Conservation (phyloP, 2,797 vertebrate genomes). For the Mareca strepera region DNA sequence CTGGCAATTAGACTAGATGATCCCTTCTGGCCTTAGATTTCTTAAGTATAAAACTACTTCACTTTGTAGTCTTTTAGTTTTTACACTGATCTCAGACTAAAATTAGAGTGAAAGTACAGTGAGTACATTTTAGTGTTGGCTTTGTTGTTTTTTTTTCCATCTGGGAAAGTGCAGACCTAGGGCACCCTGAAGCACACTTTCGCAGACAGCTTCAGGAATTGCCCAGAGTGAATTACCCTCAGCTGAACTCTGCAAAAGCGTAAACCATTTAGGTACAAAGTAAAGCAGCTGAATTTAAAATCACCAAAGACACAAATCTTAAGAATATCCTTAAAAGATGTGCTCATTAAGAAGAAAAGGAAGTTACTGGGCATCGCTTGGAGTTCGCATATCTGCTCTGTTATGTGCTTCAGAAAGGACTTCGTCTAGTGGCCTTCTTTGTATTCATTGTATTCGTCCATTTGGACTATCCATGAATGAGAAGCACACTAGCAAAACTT, state of each 20-base stretch:
- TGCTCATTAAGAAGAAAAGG: background rate
- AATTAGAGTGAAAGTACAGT: background rate
- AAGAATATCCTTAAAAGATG: background rate
- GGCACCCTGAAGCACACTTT: background rate
- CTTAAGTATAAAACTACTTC: background rate
- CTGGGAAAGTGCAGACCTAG: background rate
- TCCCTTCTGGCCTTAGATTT: background rate
- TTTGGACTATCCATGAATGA: background rate
- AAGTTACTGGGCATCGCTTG: background rate
- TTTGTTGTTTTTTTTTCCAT: background rate
- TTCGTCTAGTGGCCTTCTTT: background rate
- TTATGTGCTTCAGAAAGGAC: fast-evolving
- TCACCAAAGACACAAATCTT: background rate
- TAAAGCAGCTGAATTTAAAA: background rate
- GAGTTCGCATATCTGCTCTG: background rate
- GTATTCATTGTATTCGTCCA: background rate
- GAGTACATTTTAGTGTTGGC: background rate
- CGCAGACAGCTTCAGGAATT: background rate
- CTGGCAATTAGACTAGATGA: background rate
- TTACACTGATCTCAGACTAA: background rate
- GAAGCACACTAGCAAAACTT: background rate
- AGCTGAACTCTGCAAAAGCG: background rate
- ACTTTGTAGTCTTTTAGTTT: background rate
- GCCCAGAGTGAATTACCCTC: background rate
- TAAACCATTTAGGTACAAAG: background rate